Evolutionary conservation across 2,797 vertebrate genomes (phyloP).

Genomic region (Myotis planiceps): DNA sequence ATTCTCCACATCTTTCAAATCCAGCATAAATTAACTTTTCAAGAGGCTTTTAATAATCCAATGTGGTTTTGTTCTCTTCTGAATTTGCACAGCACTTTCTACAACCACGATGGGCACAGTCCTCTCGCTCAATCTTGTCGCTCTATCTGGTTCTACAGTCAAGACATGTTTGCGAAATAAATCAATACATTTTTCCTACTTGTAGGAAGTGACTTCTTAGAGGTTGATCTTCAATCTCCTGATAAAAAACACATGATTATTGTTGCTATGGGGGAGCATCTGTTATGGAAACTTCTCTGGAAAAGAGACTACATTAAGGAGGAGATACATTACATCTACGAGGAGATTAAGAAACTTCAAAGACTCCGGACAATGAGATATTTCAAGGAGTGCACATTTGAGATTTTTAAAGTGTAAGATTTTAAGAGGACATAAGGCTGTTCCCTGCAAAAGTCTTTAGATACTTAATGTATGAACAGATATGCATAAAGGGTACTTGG

Average conservation of each 20-base stretch:
- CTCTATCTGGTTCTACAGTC: not conserved
- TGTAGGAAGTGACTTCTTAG: not conserved
- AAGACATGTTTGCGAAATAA: not conserved
- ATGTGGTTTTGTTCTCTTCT: not conserved
- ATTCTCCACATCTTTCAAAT: not conserved
- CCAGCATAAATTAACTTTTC: not conserved
- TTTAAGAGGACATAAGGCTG: not conserved
- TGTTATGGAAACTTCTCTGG: not conserved
- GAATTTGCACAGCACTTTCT: not conserved
- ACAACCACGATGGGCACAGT: rapidly evolving
- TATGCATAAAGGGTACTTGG: not conserved
- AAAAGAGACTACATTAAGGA: not conserved
- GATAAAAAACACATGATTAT: not conserved
- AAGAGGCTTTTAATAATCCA: not conserved
- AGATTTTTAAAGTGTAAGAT: not conserved
- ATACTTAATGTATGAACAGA: not conserved
- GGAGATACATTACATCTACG: not conserved
- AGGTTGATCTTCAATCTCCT: not conserved
- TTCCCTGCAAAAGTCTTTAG: not conserved
- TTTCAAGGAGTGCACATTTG: not conserved
- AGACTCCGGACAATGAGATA: not conserved
- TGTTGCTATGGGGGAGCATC: not conserved
- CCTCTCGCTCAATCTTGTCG: not conserved
- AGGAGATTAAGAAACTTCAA: not conserved
- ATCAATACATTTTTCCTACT: not conserved